Base-by-base conservation (phyloP, 2,888 invertebrate species). In the Tipula vernalis region DNA sequence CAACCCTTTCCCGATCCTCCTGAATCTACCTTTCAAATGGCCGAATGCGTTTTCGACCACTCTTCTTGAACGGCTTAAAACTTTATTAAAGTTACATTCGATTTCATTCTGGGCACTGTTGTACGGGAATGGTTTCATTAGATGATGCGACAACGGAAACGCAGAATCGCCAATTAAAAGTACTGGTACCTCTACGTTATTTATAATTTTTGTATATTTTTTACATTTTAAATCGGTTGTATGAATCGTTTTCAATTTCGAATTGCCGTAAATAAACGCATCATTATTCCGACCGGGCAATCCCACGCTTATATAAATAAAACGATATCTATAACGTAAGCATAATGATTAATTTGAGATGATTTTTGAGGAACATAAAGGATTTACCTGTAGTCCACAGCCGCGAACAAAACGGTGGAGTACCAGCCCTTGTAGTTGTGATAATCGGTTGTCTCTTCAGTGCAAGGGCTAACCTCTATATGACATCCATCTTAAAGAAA, bases 121-220 rank as follows among this genome's bases (percentile, higher is more conserved):
- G 28, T 28, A 28, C 2, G 28, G 28, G 28, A 28, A 28, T 28
- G 28, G 28, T 28, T 28, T 28, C 28, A 28, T 28, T 2, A 28
- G 28, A 28, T 28, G 28, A 28, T 28, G 28, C 28, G 28, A 28
- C 28, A 28, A 41, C 5, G 15, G 41, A 8, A 86, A 86, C 2
- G 86, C 57, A 0, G 86, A 71, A 41, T 86, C 86, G 5, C 71
- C 86, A 86, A 89, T 88, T 87, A 89, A 86, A 85, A 87, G 57
- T 36, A 88, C 85, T 86, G 28, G 28, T 28, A 28, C 28, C 28
- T 28, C 28, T 28, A 28, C 28, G 28, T 28, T 28, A 28, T 28
- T 85, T 86, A 88, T 87, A 18, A 47, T 47, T 86, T 42, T 87
- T 15, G 1, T 71, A 39, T 86, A 42, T 28, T 87, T 86, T 71